Evolutionary conservation across 2,888 invertebrate genomes (phyloP).

Genomic region (Acanthosoma haemorrhoidale): DNA sequence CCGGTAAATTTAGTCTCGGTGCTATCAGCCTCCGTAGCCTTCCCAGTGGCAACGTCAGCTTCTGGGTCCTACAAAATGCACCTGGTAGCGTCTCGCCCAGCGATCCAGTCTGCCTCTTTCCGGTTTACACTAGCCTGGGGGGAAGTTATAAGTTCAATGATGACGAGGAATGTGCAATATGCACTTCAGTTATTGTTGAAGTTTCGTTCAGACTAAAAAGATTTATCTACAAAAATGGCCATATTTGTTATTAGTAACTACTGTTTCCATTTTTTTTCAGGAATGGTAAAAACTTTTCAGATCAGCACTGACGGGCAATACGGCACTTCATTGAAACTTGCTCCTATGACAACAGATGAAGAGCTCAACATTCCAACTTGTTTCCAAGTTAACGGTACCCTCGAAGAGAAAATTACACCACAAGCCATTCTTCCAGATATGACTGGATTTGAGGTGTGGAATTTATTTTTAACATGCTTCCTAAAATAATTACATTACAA

Average conservation of each 20-base stretch:
- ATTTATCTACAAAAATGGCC: too few relatives aligned
- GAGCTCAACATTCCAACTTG: slow-evolving; percentile 69
- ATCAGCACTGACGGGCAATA: slow-evolving; percentile 56
- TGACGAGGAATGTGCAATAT: too few relatives aligned
- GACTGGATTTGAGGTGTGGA: slow-evolving; percentile 60
- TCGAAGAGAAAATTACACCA: slow-evolving; percentile 54
- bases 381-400: slow-evolving; percentile 74
- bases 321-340: slow-evolving; percentile 75
- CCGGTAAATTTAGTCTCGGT: too few relatives aligned
- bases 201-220: too few relatives aligned
- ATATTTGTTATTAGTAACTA: neutral
- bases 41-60: too few relatives aligned
- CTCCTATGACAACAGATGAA: slow-evolving; percentile 75
- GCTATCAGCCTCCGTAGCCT: too few relatives aligned
- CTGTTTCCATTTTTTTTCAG: slow-evolving; percentile 44
- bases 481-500: neutral
- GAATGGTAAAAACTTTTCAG: slow-evolving; percentile 88
- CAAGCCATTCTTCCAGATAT: slow-evolving; percentile 80
- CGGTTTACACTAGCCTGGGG: too few relatives aligned
- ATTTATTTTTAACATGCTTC: neutral
- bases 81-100: too few relatives aligned
- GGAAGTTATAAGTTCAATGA: too few relatives aligned
- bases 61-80: too few relatives aligned
- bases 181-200: too few relatives aligned
- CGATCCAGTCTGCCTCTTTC: too few relatives aligned